phyloP scores from a whole-genome alignment of 2,113 vertebrate genomes.

The Calidris pygmaea region DNA sequence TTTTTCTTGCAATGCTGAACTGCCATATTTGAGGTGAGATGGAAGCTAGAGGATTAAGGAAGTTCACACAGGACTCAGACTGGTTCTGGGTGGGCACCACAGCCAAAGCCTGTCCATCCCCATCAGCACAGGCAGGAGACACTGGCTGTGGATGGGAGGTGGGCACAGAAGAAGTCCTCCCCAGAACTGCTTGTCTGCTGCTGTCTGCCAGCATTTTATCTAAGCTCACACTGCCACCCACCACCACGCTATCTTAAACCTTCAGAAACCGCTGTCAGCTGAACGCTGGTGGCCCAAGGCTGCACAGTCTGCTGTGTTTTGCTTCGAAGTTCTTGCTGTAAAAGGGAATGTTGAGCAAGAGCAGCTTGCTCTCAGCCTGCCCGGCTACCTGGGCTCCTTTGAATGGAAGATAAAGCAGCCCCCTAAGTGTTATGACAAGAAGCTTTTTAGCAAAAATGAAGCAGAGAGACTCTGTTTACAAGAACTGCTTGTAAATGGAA shows the following conservation, averaged over 20 bases:
- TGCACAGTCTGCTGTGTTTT: not conserved
- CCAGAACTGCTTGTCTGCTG: not conserved
- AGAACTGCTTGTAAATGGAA: conserved; percentile 50
- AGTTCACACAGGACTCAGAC: not conserved
- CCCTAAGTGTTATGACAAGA: conserved; percentile 57
- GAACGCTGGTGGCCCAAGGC: not conserved
- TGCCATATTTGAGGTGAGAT: not conserved
- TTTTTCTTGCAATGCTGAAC: not conserved
- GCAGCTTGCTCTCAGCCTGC: not conserved
- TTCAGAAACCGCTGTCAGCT: not conserved
- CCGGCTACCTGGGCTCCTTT: not conserved
- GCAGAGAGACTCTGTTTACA: conserved; percentile 55
- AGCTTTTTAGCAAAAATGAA: conserved; percentile 51
- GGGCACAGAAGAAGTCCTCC: not conserved
- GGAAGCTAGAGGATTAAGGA: not conserved
- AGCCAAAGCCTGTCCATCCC: not conserved
- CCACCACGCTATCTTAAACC: not conserved
- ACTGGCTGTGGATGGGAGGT: not conserved
- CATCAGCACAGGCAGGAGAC: not conserved
- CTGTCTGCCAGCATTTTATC: not conserved
- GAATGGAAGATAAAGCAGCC: conserved; percentile 47
- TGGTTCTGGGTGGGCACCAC: not conserved
- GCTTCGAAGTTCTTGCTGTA: not conserved
- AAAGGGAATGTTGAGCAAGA: not conserved
- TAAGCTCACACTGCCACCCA: fast-evolving